Base-by-base conservation (phyloP, 2,888 invertebrate genomes). In the Parascotia fuliginaria region DNA sequence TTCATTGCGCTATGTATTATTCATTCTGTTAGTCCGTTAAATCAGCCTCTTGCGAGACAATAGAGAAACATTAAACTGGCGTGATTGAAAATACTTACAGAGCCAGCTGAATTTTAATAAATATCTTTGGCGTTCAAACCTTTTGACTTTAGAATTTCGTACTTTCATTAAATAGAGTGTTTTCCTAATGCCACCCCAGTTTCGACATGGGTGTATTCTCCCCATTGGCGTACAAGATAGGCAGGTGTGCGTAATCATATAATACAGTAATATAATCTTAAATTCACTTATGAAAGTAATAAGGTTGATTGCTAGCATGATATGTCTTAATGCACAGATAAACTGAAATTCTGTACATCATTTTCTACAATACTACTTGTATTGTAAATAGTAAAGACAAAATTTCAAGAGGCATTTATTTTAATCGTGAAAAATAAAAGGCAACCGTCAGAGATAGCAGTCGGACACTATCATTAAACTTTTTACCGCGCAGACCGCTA, bases 391-490 rank as follows among this genome's bases (percentile, higher is more conserved):
- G 50, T 55, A 45, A 37, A 45, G 52, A 48, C 43, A 51, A 52
- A 60, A 55, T 42, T 58, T 16, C 46, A 56, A 57, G 55, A 59
- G 58, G 55, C 64, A 63, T 73, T 66, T 58, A 68, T 63, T 67
- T 66, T 64, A 68, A 70, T 69, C 51, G 60, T 52, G 50, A 63
- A 66, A 63, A 72, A 65, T 60, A 60, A 62, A 59, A 52, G 60
- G 57, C 50, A 44, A 51, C 57, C 52, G 59, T 56, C 56, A 32
- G 56, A 50, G 71, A 77, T 75, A 70, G 56, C 67, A 38, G 47
- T 40, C 48, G 45, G 65, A 65, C 70, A 76, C 75, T 80, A 78
- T 79, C 79, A 80, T 83, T 81, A 81, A 81, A 81, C 75, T 83
- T 84, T 83, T 85, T 82, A 73, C 80, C 72, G 67, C 60, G 60